Conservation (phyloP, 1,140 invertebrate species). For the Aporrectodea caliginosa region DNA sequence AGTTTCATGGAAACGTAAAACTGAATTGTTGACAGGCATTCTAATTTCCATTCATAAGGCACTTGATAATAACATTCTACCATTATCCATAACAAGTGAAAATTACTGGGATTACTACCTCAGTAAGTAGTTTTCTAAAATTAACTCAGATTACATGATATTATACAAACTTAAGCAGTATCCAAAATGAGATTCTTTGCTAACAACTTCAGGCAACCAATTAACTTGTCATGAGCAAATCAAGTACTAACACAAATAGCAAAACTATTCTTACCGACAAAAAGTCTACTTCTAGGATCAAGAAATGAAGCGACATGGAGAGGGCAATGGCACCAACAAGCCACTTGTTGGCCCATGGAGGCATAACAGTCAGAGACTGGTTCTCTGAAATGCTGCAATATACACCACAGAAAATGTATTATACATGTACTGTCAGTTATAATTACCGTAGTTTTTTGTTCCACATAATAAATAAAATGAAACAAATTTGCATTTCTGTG, state of each 20-base stretch:
- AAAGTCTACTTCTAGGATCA: conserved; percentile 97
- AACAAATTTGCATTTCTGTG: background rate
- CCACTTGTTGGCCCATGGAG: conserved; percentile 97
- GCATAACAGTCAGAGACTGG: conserved; percentile 96
- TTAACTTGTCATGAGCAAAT: background rate
- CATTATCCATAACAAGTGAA: too few relatives aligned
- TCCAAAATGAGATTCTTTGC: too few relatives aligned
- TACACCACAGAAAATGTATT: background rate
- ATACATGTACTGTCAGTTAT: background rate
- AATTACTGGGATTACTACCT: too few relatives aligned
- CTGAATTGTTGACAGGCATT: too few relatives aligned
- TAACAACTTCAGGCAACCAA: background rate
- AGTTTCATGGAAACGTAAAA: too few relatives aligned
- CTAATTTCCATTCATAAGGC: too few relatives aligned
- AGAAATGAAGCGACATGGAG: conserved; percentile 98
- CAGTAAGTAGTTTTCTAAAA: too few relatives aligned
- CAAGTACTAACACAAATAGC: background rate
- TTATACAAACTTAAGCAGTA: background rate
- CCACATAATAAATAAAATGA: background rate
- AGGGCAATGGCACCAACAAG: conserved; percentile 93
- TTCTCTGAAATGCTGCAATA: conserved; percentile 67
- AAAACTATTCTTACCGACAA: conserved; percentile 75
- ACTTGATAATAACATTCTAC: too few relatives aligned
- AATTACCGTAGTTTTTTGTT: too few relatives aligned
- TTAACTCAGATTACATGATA: too few relatives aligned